These are phyloP conservation scores for Dasypus novemcinctus DNA, from an alignment of 2,113 vertebrate genomes.

Conservation along the genomic window DNA sequence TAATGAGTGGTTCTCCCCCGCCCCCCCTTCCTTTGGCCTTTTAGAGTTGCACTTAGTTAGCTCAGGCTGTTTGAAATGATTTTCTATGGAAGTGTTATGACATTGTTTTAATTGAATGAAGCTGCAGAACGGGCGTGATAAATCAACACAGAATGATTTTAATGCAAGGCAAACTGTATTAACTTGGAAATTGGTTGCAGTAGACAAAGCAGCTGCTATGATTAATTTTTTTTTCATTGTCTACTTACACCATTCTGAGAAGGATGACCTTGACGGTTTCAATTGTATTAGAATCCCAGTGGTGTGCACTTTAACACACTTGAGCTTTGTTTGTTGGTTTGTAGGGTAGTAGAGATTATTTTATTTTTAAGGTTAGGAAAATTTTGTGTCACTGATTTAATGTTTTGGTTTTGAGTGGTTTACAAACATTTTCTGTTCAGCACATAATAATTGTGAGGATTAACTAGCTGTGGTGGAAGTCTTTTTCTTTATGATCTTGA, in stretches of 20 bases:
- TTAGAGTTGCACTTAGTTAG: slow-evolving; percentile 59
- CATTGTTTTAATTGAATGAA: slow-evolving; percentile 83
- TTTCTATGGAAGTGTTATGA: slow-evolving; percentile 74
- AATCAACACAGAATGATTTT: slow-evolving; percentile 76
- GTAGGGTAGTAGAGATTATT: background rate
- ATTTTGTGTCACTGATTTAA: background rate
- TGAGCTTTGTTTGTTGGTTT: background rate
- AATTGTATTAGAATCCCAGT: background rate
- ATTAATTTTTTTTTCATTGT: slow-evolving; percentile 73
- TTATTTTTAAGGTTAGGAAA: slow-evolving; percentile 39
- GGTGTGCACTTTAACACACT: background rate
- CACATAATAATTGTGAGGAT: background rate
- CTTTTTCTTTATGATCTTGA: background rate
- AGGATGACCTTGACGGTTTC: slow-evolving; percentile 67
- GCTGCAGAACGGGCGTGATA: slow-evolving; percentile 77
- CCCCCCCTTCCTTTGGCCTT: slow-evolving; percentile 59
- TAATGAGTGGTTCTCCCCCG: slow-evolving; percentile 50
- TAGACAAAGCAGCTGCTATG: slow-evolving; percentile 79
- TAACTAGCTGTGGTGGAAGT: background rate
- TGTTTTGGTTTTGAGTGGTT: slow-evolving; percentile 6
- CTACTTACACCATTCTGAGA: slow-evolving; percentile 50
- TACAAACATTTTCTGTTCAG: slow-evolving; percentile 2
- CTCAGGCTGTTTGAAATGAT: slow-evolving; percentile 69
- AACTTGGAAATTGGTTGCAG: slow-evolving; percentile 75
- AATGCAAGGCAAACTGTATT: slow-evolving; percentile 72